Base-by-base conservation (phyloP, 2,113 vertebrate genomes). In the Platysteira castanea region DNA sequence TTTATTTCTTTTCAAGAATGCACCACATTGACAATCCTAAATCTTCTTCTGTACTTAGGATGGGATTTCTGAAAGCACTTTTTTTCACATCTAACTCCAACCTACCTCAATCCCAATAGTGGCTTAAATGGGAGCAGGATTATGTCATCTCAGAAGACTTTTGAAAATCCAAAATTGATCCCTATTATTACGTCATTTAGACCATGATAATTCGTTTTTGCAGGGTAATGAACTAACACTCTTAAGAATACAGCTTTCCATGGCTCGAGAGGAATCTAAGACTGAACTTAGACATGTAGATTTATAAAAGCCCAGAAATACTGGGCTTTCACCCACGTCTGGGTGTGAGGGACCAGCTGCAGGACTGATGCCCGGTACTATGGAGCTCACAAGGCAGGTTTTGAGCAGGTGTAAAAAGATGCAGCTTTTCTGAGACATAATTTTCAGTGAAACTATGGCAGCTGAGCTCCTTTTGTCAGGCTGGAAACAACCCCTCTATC, bases 1-100 rank as follows among this genome's bases (percentile, higher is more conserved):
- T 26, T 42, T 27, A 22, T 63, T 89, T 87, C 14, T 87, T 92
- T 92, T 84, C 56, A 90, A 87, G 50, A 83, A 52, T 7, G 28
- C 24, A 74, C 19, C 26, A 61, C 46, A 69, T 4, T 2, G 4
- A 75, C 73, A 93, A 17, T 21, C 22, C 12, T 50, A 67, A 63
- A 11, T 81, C 52, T 82, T 83, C 39, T 67, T 73, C 63, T 69
- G 42, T 44, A 70, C 5, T 54, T 78, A 46, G 21, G 60, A 63
- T 33, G 22, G 44, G 44, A 89, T 69, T 84, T 84, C 37, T 91
- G 61, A 85, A 89, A 81, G 30, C 8, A 26, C 17, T 76, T 90
- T 26, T 76, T 52, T 28, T 22, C 20, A 17, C 10, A 5, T 70
- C 27, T 49, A 83, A 53, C 47, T 53, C 33, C 17, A 85, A 20